Conservation (phyloP, 2,113 vertebrate genomes). For the Fulica atra region DNA sequence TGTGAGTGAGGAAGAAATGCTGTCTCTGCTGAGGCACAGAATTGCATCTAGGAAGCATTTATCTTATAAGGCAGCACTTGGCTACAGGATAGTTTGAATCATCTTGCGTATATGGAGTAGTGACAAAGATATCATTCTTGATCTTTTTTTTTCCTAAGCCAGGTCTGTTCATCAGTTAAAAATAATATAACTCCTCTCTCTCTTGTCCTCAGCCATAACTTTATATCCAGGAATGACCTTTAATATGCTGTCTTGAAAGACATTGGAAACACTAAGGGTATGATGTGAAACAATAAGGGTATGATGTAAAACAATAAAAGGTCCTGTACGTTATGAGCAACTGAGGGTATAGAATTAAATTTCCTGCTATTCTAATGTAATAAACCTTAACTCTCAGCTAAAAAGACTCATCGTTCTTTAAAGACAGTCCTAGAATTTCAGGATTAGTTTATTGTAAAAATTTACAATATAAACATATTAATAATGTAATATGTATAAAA, state of each 20-base stretch:
- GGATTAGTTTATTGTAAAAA: neutral
- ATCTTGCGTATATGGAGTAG: neutral
- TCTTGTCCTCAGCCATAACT: neutral
- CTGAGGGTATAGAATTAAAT: neutral
- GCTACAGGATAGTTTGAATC: neutral
- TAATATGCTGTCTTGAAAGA: neutral
- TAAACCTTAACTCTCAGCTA: neutral
- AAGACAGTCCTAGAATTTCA: neutral
- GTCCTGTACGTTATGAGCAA: neutral
- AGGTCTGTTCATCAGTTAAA: neutral
- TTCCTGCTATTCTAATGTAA: neutral
- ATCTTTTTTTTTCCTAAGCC: neutral
- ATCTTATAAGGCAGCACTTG: neutral
- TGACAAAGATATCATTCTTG: slow-evolving; percentile 4
- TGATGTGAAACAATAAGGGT: neutral
- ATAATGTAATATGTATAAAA: neutral
- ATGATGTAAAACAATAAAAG: neutral
- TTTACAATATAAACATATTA: neutral
- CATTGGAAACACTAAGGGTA: neutral
- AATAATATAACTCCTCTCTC: neutral
- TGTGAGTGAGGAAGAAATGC: neutral
- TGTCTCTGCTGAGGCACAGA: neutral
- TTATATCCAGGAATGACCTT: slow-evolving; percentile 23
- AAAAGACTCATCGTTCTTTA: neutral
- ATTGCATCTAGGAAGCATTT: neutral